Base-by-base conservation (phyloP, 1,140 invertebrate genomes). In the Solenopsis invicta region DNA sequence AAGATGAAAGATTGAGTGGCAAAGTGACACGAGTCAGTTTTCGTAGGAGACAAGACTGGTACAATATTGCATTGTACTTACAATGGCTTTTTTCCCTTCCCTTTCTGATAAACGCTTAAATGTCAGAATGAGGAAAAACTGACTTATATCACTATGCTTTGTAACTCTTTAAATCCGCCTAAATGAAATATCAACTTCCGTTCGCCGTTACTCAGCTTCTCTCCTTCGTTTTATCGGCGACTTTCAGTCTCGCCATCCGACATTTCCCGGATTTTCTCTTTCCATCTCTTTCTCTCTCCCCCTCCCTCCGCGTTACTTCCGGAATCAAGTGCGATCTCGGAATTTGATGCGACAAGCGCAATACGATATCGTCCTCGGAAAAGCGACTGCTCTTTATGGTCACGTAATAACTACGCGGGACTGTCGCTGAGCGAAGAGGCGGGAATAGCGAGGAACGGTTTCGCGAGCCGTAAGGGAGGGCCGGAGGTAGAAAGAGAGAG, bases 371-470 rank as follows among this genome's bases (percentile, higher is more conserved):
- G 86, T 87, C 88, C 86, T 85, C 77, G 84, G 75, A 88, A 90
- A 91, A 90, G 78, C 88, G 78, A 50, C 76, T 86, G 81, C 69
- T 87, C 81, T 91, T 91, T 78, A 89, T 88, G 90, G 81, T 91
- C 90, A 91, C 90, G 90, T 91, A 91, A 91, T 91, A 91, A 89
- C 89, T 18, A 56, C 59, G 72, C n/a, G 54, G 87, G 61, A 41
- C 52, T 62, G 86, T 88, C 89, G 18, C 66, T 5, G 66, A 45
- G 62, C 50, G 78, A 34, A 74, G 66, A 72, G 2, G 50, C 6
- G 66, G 50, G 78, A 50, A 74, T 24, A 18, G 18, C 16, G 54
- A 13, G 52, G 66, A 56, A 72, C 10, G 29, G 80, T 50, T 84
- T 75, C 41, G 69, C 80, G 24, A 72, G 48, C 12, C 37, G 41